phyloP scores from a whole-genome alignment of 2,113 vertebrate genomes.

The Mellivora capensis region DNA sequence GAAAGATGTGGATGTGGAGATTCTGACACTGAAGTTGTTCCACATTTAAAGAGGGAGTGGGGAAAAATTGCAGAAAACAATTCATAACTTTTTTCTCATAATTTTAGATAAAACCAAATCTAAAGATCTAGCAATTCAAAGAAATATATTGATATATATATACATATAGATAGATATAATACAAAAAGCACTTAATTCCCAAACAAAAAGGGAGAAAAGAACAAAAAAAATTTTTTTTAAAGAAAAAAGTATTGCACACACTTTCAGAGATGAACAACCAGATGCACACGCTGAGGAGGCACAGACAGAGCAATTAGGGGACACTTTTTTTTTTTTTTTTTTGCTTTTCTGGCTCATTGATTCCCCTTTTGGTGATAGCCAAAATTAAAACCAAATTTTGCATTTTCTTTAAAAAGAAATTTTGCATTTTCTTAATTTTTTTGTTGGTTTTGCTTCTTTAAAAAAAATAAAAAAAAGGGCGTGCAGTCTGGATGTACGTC shows the following conservation, averaged over 20 bases:
- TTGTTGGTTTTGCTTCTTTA: constrained; percentile 24
- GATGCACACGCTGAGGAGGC: constrained; percentile 92
- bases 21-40: constrained; percentile 89
- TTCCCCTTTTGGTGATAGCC: constrained; percentile 68
- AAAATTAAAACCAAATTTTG: constrained; percentile 74
- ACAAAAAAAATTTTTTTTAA: constrained; percentile 67
- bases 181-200: constrained; percentile 87
- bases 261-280: constrained; percentile 92
- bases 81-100: constrained; percentile 83
- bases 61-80: constrained; percentile 86
- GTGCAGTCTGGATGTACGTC: constrained; percentile 97
- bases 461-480: constrained; percentile 87
- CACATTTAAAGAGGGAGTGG: constrained; percentile 86
- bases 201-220: constrained; percentile 79
- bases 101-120: constrained; percentile 89
- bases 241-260: constrained; percentile 87
- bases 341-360: neutral
- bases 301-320: constrained; percentile 86
- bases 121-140: constrained; percentile 87
- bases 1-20: constrained; percentile 76
- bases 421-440: constrained; percentile 80
- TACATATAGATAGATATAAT: constrained; percentile 86
- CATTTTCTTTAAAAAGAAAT: constrained; percentile 83
- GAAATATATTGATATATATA: constrained; percentile 85
- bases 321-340: constrained; percentile 72